Conservation (phyloP, 1,140 invertebrate genomes). For the Neelides sp. region DNA sequence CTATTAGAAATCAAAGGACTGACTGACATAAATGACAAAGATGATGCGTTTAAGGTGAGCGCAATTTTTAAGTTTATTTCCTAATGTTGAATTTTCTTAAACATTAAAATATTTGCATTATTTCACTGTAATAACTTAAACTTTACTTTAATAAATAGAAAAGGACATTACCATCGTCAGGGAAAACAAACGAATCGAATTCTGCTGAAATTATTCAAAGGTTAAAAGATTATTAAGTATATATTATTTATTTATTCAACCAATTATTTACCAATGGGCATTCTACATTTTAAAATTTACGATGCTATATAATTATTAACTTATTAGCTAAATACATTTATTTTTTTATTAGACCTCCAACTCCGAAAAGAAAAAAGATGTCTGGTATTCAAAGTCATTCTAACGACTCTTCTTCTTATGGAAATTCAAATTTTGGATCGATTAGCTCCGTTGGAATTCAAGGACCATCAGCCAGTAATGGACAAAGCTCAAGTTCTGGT, state of each 20-base stretch:
- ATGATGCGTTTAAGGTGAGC: conserved; percentile 14
- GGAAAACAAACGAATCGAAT: not conserved
- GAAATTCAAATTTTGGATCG: too few species aligned
- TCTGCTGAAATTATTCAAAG: not conserved
- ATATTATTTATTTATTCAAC: conserved; percentile 2
- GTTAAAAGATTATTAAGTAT: not conserved
- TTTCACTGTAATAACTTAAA: not conserved
- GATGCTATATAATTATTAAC: not conserved
- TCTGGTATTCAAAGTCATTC: too few species aligned
- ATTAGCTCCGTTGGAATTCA: too few species aligned
- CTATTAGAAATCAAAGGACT: conserved; percentile 51
- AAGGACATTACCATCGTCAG: not conserved
- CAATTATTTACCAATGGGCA: not conserved
- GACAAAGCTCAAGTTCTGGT: too few species aligned
- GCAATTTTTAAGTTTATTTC: not conserved
- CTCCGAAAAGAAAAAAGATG: conserved; percentile 24
- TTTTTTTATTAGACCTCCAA: conserved; percentile 19
- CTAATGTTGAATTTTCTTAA: not conserved
- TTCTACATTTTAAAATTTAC: not conserved
- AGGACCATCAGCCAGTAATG: too few species aligned
- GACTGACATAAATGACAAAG: conserved; percentile 35
- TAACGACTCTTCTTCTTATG: too few species aligned
- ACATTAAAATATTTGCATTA: not conserved
- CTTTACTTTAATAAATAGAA: not conserved
- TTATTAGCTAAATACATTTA: not conserved